Conservation (phyloP, 64 coral and sea anemone species). For the Montipora capricornis region DNA sequence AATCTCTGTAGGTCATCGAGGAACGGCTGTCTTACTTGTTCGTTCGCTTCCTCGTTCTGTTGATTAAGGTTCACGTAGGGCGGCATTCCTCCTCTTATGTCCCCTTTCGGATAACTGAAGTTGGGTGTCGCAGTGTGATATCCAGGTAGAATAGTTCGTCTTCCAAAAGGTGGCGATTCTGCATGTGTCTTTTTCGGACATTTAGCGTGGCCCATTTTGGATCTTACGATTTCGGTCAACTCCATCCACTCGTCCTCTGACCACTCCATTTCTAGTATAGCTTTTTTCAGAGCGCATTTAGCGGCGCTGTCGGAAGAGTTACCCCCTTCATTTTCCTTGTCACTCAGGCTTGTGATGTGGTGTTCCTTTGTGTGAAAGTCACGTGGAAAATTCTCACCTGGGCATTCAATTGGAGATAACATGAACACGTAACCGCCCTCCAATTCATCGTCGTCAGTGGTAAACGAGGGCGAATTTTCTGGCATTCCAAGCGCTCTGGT, state of each 20-base stretch:
- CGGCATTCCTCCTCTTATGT: neutral
- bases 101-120: neutral
- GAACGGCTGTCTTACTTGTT: neutral
- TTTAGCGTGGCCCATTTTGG: neutral
- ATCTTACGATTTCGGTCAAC: neutral
- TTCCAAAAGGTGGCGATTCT: neutral
- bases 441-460: neutral
- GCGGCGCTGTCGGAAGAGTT: neutral
- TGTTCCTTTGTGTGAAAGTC: neutral
- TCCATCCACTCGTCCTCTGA: slow-evolving; percentile 8
- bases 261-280: slow-evolving; percentile 1
- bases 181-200: neutral
- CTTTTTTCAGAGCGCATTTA: neutral
- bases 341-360: too few species aligned
- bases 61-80: neutral
- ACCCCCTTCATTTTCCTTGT: neutral
- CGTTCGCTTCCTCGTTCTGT: too few species aligned
- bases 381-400: neutral
- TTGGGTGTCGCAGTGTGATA: neutral
- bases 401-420: too few species aligned
- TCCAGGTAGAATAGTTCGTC: neutral
- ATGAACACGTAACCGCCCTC: neutral
- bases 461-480: neutral
- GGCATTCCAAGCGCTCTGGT: neutral
- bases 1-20: neutral